Conservation (phyloP, 2,113 vertebrate species). For the Marmota flaviventris region DNA sequence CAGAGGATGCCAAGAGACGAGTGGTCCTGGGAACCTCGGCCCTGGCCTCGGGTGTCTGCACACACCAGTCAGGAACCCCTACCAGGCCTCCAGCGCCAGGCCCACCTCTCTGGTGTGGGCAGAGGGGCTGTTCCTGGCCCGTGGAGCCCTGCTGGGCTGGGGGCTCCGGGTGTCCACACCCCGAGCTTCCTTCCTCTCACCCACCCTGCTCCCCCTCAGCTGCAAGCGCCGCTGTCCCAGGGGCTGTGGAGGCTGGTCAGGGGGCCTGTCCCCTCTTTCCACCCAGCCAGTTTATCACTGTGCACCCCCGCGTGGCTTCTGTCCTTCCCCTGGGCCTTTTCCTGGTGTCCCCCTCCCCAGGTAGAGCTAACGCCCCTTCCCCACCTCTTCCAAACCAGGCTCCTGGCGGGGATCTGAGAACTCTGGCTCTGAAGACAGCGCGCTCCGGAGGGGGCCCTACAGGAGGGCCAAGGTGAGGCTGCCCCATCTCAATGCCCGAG, state of each 20-base stretch:
- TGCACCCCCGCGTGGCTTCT: rapidly evolving
- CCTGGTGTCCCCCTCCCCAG: too few relatives aligned
- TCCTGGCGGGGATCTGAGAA: conserved; percentile 88
- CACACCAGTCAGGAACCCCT: rapidly evolving
- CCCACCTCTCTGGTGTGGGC: rapidly evolving
- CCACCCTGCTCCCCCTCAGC: background rate
- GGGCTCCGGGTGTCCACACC: too few relatives aligned
- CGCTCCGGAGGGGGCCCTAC: conserved; percentile 86
- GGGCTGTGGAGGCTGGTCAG: background rate
- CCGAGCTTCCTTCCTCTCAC: background rate
- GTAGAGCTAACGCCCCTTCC: background rate
- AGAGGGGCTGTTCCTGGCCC: too few relatives aligned
- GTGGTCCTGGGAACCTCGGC: background rate
- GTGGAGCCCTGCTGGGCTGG: too few relatives aligned
- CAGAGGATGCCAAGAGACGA: too few relatives aligned
- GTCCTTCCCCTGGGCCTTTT: too few relatives aligned
- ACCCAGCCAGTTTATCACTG: too few relatives aligned
- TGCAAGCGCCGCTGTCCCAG: rapidly evolving
- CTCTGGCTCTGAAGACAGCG: conserved; percentile 83
- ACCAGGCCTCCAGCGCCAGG: background rate
- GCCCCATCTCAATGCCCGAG: too few relatives aligned
- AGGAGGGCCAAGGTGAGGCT: conserved; percentile 90
- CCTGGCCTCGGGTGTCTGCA: background rate
- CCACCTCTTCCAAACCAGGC: conserved; percentile 75
- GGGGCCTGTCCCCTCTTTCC: rapidly evolving